A percentile compares a stretch with the other conserved stretches of the same genome.
These are phyloP conservation scores for Montipora sp. DNA, from an alignment of 64 coral and sea anemone species.

Conservation along the genomic window DNA sequence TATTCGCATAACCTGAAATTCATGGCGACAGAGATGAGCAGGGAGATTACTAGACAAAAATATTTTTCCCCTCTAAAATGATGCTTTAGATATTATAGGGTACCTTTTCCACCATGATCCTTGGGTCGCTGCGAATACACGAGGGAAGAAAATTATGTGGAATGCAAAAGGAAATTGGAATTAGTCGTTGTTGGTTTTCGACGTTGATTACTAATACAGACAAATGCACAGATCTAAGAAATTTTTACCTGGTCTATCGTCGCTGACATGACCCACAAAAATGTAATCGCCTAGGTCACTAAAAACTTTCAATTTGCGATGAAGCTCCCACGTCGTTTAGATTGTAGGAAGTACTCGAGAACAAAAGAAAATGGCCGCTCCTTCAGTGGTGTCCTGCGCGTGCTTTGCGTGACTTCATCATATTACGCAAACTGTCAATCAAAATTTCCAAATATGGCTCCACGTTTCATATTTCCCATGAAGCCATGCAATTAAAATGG, in stretches of 20 bases:
- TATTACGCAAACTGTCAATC: conserved; percentile 96
- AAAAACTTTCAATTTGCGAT: conserved; percentile 47
- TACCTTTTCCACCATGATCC: conserved; percentile 94
- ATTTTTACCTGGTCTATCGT: conserved; percentile 93
- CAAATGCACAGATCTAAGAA: conserved; percentile 9
- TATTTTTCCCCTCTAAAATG: not conserved
- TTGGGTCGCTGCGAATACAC: conserved; percentile 84
- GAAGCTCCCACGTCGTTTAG: conserved; percentile 34
- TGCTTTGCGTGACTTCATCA: conserved; percentile 99
- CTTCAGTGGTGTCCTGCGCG: conserved; percentile 86
- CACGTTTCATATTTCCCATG: not conserved
- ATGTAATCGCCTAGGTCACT: conserved; percentile 15
- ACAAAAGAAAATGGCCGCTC: conserved; percentile 99
- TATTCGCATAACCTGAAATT: conserved; percentile 80
- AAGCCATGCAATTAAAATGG: conserved; percentile 14
- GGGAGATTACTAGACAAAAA: conserved; percentile 10
- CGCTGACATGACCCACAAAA: conserved; percentile 83
- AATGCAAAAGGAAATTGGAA: conserved; percentile 77
- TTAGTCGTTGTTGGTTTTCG: conserved; percentile 52
- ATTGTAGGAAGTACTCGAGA: conserved; percentile 72
- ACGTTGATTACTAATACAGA: conserved; percentile 31
- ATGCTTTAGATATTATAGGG: not conserved
- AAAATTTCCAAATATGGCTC: conserved; percentile 81
- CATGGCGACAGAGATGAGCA: conserved; percentile 25
- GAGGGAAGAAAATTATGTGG: conserved; percentile 53